phyloP scores from a whole-genome alignment of 2,797 vertebrate genomes.

The Balearica regulorum region DNA sequence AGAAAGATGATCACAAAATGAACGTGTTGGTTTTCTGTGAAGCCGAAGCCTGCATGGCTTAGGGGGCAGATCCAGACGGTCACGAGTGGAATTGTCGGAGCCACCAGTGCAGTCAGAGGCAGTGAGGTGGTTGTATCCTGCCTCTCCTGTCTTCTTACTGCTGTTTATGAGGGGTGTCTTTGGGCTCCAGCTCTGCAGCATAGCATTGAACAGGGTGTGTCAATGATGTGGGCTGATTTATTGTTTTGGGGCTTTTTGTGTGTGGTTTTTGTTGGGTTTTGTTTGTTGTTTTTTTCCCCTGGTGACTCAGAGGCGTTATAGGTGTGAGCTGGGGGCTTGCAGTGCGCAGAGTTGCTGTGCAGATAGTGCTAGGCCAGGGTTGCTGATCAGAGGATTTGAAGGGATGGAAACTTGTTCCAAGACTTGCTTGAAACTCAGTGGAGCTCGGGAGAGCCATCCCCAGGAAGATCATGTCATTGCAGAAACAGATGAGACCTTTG shows the following conservation, averaged over 20 bases:
- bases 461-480: background rate
- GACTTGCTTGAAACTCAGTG: background rate
- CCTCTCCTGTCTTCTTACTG: background rate
- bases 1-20: background rate
- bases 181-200: background rate
- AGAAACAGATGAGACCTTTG: background rate
- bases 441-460: background rate
- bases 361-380: background rate
- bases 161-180: background rate
- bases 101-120: background rate
- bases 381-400: background rate
- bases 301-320: background rate
- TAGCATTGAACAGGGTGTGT: background rate
- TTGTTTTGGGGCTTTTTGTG: background rate
- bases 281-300: too few relatives aligned
- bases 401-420: background rate
- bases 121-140: background rate
- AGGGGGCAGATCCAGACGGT: background rate
- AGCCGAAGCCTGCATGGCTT: background rate
- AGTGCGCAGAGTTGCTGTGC: background rate
- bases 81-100: background rate
- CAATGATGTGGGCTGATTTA: background rate
- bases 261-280: background rate
- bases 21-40: background rate
- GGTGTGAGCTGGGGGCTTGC: background rate